Conservation (phyloP, 2,113 vertebrate species). For the Equus quagga region DNA sequence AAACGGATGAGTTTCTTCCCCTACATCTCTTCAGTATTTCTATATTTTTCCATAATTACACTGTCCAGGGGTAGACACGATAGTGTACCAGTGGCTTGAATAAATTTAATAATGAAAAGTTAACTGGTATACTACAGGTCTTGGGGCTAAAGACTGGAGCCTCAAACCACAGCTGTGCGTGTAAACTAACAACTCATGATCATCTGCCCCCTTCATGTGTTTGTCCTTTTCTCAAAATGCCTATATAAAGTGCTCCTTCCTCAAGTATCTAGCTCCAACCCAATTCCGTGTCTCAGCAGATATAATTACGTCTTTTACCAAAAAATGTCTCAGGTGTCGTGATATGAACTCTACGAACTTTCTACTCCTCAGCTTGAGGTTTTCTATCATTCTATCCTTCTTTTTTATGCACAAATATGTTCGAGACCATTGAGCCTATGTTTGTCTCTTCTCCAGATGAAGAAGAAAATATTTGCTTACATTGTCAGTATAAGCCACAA, state of each 20-base stretch:
- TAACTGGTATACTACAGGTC: not conserved
- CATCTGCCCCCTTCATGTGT: accelerated
- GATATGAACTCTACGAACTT: not conserved
- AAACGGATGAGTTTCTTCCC: not conserved
- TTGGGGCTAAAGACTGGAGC: not conserved
- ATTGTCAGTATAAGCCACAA: not conserved
- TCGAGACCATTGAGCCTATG: not conserved
- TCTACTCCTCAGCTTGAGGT: not conserved
- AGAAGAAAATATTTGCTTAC: not conserved
- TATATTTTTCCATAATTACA: not conserved
- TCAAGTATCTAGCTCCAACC: not conserved
- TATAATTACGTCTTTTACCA: not conserved
- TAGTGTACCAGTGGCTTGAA: not conserved
- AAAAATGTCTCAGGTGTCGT: not conserved
- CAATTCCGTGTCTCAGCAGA: not conserved
- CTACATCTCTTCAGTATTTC: not conserved
- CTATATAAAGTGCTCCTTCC: not conserved
- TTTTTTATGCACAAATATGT: not conserved
- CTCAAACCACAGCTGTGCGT: not conserved
- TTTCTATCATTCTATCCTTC: not conserved
- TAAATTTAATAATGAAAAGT: not conserved
- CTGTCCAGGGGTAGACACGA: not conserved
- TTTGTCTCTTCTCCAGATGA: not conserved
- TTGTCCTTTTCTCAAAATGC: not conserved
- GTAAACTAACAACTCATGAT: not conserved